These are phyloP conservation scores for Phyllotreta striolata DNA, from an alignment of 2,888 invertebrate genomes.

Conservation along the genomic window DNA sequence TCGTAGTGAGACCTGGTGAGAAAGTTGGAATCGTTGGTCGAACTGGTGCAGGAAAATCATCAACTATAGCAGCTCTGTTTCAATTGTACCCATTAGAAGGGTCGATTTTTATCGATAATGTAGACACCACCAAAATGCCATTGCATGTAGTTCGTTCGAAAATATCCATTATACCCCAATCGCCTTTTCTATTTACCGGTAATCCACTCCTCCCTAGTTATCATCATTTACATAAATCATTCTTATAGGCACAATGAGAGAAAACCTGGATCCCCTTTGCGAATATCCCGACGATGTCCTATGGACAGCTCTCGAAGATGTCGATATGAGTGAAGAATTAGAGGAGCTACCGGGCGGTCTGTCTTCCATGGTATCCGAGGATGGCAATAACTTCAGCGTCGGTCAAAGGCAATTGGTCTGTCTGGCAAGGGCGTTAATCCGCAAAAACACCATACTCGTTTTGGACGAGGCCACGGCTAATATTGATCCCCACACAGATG, in stretches of 20 bases:
- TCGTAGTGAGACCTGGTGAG: conserved; percentile 73
- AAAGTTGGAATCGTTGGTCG: conserved; percentile 83
- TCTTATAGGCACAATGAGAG: conserved; percentile 63
- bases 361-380: conserved; percentile 65
- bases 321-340: conserved; percentile 63
- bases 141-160: conserved; percentile 77
- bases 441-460: conserved; percentile 61
- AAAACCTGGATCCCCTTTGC: conserved; percentile 54
- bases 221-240: not conserved
- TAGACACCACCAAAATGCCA: conserved; percentile 75
- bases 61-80: conserved; percentile 79
- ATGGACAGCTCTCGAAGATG: conserved; percentile 56
- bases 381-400: conserved; percentile 63
- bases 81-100: conserved; percentile 83
- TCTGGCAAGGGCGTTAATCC: conserved; percentile 69
- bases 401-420: conserved; percentile 66
- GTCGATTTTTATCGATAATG: conserved; percentile 79
- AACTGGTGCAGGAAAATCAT: conserved; percentile 86
- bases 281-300: conserved; percentile 50
- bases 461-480: conserved; percentile 84
- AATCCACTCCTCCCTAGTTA: conserved; percentile 56
- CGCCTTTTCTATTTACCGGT: conserved; percentile 84
- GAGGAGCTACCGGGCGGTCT: conserved; percentile 65
- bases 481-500: conserved; percentile 82
- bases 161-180: conserved; percentile 87